These are phyloP conservation scores for Caenorhabditis briggsae DNA, from an alignment of 1,140 invertebrate genomes.

Conservation along the genomic window DNA sequence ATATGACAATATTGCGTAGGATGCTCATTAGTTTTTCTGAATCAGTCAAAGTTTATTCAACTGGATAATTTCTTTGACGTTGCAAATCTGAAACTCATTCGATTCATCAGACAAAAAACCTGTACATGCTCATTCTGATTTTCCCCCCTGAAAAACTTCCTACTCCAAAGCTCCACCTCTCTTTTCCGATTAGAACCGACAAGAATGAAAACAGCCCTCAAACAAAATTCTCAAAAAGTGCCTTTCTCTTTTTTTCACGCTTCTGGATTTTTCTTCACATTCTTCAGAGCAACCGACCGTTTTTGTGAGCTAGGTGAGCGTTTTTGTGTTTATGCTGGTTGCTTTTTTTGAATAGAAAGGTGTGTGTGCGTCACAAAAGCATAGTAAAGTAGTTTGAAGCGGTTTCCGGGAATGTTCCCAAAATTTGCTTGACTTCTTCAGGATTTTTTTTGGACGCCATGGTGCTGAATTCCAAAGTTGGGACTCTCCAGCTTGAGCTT, in stretches of 20 bases:
- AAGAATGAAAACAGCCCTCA: neutral
- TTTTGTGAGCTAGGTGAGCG: neutral
- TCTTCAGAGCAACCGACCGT: constrained; percentile 36
- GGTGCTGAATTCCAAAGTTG: constrained; percentile 49
- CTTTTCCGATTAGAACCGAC: neutral
- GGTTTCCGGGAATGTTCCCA: constrained; percentile 53
- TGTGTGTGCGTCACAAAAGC: constrained; percentile 45
- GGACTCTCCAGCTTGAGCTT: neutral
- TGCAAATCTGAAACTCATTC: neutral
- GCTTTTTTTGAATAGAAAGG: constrained; percentile 8
- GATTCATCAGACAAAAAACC: neutral
- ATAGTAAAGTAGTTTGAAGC: constrained; percentile 17
- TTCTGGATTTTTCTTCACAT: neutral
- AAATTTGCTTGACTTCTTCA: neutral
- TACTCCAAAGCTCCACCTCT: neutral
- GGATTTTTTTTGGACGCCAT: constrained; percentile 40
- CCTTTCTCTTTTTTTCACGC: neutral
- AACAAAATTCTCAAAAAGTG: neutral
- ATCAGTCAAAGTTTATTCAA: neutral
- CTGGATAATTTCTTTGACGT: neutral
- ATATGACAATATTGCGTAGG: too few species aligned
- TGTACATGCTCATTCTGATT: neutral
- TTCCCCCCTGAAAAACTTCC: neutral
- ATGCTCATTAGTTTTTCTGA: neutral
- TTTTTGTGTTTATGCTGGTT: too few species aligned